phyloP scores from a whole-genome alignment of 2,888 invertebrate genomes.

The Mythimna vitellina region DNA sequence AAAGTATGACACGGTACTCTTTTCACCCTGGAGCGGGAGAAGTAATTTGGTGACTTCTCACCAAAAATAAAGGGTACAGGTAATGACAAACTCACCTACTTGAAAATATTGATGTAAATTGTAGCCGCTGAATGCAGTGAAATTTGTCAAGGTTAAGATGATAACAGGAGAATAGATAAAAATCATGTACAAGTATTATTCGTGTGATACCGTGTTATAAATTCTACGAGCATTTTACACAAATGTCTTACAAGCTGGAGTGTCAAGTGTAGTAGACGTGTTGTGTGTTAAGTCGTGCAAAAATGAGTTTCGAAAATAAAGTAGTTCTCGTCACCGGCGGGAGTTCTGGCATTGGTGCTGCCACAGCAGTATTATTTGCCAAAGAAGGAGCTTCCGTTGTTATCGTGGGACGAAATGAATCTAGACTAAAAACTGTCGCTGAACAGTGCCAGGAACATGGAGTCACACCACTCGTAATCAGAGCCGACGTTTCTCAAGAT shows the following conservation, averaged over 20 bases:
- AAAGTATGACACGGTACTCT: no score
- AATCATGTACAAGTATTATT: background rate
- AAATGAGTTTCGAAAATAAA: slow-evolving; percentile 66
- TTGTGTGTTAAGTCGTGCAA: background rate
- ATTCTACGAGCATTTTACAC: background rate
- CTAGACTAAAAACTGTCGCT: slow-evolving; percentile 64
- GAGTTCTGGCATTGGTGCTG: slow-evolving; percentile 79
- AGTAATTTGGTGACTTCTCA: no score
- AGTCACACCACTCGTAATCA: slow-evolving; percentile 47
- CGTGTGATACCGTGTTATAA: background rate
- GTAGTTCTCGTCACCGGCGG: slow-evolving; percentile 75
- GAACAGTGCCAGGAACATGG: slow-evolving; percentile 36
- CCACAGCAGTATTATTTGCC: slow-evolving; percentile 70
- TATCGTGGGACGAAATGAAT: slow-evolving; percentile 71
- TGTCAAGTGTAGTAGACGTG: background rate
- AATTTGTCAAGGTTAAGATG: background rate
- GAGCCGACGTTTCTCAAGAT: slow-evolving; percentile 58
- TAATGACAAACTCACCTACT: background rate
- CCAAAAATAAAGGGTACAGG: no score
- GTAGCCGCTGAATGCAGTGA: background rate
- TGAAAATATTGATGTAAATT: background rate
- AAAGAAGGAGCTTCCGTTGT: slow-evolving; percentile 72
- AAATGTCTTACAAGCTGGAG: background rate
- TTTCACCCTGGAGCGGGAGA: no score
- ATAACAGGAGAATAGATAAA: background rate